phyloP scores from a whole-genome alignment of 1,140 invertebrate genomes.

The Medauroidea extradentata region DNA sequence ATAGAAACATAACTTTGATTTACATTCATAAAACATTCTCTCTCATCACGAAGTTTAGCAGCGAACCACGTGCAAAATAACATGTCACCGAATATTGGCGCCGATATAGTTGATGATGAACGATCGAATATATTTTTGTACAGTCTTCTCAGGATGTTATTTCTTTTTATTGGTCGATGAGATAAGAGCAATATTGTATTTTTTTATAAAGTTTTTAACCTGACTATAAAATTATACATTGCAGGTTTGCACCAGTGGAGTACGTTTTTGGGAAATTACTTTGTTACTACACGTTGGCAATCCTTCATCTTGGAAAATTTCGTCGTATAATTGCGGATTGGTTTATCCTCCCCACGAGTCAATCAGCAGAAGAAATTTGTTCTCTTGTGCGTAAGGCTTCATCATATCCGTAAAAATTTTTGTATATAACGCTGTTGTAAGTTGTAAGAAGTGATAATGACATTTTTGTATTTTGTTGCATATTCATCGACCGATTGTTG shows the following conservation, averaged over 20 bases:
- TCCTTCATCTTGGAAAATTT: conserved; percentile 4
- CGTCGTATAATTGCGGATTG: conserved; percentile 1
- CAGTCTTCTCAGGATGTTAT: conserved; percentile 8
- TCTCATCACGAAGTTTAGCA: no score
- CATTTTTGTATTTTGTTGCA: conserved; percentile 9
- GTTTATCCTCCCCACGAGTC: conserved; percentile 10
- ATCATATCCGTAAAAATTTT: not conserved
- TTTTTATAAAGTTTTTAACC: conserved; percentile 13
- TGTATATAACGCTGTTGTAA: conserved; percentile 1
- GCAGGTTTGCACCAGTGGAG: conserved; percentile 5
- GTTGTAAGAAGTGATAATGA: conserved; percentile 10
- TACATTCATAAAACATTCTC: no score
- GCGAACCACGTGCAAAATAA: no score
- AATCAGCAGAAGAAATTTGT: conserved; percentile 5
- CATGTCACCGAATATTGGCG: no score
- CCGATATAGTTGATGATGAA: no score
- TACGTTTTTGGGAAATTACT: not conserved
- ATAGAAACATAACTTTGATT: conserved; percentile 9
- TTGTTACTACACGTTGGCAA: no score
- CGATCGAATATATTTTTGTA: not conserved
- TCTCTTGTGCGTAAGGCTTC: not conserved
- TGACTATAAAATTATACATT: conserved; percentile 11
- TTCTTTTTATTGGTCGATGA: conserved; percentile 3
- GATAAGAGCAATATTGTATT: conserved; percentile 2
- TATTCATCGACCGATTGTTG: conserved; percentile 12